Percentiles rank a stretch among this genome's conserved stretches.
phyloP scores from a whole-genome alignment of 2,797 vertebrate species.

The Melanotaenia maccullochi region DNA sequence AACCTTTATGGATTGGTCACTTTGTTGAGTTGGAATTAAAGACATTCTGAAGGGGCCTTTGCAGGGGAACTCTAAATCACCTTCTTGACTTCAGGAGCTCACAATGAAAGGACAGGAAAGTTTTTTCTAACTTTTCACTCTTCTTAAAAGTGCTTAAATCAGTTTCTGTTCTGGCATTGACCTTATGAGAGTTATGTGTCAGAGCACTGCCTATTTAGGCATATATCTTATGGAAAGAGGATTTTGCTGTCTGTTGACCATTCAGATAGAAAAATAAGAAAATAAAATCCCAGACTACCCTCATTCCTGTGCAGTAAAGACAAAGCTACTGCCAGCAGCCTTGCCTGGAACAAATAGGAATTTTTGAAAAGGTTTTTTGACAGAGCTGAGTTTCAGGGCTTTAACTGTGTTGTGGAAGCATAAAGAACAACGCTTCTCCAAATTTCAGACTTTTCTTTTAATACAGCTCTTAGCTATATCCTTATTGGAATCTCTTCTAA shows the following conservation, averaged over 20 bases:
- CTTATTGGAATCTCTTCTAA: not conserved
- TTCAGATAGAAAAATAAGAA: slow-evolving; percentile 1
- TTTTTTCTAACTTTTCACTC: not conserved
- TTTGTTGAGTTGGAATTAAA: too few relatives aligned
- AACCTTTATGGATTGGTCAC: too few relatives aligned
- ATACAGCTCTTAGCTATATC: not conserved
- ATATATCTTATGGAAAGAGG: slow-evolving; percentile 6
- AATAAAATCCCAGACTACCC: slow-evolving; percentile 4
- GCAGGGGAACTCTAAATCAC: too few relatives aligned
- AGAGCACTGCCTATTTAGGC: not conserved
- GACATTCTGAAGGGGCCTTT: too few relatives aligned
- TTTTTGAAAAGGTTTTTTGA: not conserved
- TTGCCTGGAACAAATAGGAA: slow-evolving; percentile 6
- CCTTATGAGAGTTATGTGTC: slow-evolving; percentile 5
- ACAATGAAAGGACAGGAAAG: too few relatives aligned
- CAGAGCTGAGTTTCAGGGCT: not conserved
- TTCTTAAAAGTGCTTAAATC: not conserved
- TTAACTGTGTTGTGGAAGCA: too few relatives aligned
- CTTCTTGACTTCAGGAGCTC: too few relatives aligned
- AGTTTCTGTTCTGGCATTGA: not conserved
- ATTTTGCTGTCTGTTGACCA: not conserved
- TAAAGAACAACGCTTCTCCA: not conserved
- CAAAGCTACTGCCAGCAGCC: slow-evolving; percentile 10
- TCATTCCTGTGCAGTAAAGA: slow-evolving; percentile 5
- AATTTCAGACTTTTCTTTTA: slow-evolving; percentile 3